A percentile compares a stretch with the other conserved stretches of the same genome.
These are phyloP conservation scores for Lagorchestes hirsutus DNA, from an alignment of 2,797 vertebrate species.

Conservation along the genomic window DNA sequence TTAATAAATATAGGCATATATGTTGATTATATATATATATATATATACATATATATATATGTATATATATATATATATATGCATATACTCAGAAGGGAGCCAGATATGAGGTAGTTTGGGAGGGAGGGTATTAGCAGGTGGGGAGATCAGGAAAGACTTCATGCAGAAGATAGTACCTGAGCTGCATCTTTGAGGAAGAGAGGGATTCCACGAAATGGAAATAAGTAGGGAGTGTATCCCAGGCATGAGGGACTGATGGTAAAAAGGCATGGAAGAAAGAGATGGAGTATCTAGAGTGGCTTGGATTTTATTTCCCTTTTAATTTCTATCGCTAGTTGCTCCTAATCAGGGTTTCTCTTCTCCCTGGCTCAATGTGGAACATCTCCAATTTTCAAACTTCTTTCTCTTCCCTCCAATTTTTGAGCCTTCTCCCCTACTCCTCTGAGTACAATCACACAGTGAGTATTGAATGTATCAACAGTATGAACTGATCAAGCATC, in stretches of 20 bases:
- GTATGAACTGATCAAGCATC: neutral
- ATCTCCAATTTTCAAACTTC: neutral
- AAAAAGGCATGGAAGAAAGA: neutral
- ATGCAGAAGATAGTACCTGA: neutral
- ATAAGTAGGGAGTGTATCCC: neutral
- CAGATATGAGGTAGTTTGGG: neutral
- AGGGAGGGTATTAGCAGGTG: neutral
- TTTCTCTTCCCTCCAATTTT: neutral
- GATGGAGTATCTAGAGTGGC: neutral
- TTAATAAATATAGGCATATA: neutral
- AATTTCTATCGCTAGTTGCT: neutral
- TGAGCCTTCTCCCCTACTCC: neutral
- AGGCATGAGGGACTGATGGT: neutral
- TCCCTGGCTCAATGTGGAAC: neutral
- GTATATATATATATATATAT: neutral
- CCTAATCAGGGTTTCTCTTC: neutral
- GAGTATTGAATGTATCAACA: neutral
- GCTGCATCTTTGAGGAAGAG: neutral
- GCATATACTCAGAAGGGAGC: neutral
- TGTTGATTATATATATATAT: neutral
- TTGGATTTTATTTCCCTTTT: neutral
- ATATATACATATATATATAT: neutral
- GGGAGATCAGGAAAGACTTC: neutral
- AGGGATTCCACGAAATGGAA: neutral
- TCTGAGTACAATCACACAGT: neutral